Evolutionary conservation across 1,140 invertebrate genomes (phyloP).

Genomic region (Popillia japonica): DNA sequence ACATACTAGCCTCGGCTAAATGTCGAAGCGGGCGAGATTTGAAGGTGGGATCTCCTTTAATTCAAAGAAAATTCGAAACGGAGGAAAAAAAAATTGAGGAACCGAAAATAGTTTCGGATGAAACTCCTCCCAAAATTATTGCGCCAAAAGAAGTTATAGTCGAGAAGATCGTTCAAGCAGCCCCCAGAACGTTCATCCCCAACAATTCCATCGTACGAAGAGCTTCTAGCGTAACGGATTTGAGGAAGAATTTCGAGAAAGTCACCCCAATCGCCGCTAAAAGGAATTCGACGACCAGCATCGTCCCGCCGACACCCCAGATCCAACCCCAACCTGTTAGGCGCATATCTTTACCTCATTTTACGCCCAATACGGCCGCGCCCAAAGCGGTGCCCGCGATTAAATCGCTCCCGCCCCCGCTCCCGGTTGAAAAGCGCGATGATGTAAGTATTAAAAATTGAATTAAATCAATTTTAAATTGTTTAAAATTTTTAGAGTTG

Average conservation of each 20-base stretch:
- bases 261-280: conserved; percentile 41
- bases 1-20: conserved; percentile 86
- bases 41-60: conserved; percentile 72
- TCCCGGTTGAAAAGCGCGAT: not conserved
- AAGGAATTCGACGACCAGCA: conserved; percentile 3
- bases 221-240: conserved; percentile 66
- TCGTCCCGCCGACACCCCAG: too few relatives aligned
- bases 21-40: conserved; percentile 78
- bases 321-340: conserved; percentile 13
- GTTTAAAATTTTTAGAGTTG: not conserved
- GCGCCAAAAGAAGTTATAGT: conserved; percentile 18
- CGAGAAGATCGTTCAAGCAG: not conserved
- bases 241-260: conserved; percentile 71
- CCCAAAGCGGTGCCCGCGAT: not conserved
- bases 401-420: not conserved
- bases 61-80: conserved; percentile 71
- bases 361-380: not conserved
- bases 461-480: not conserved
- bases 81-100: conserved; percentile 50
- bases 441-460: not conserved
- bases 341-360: conserved; percentile 11
- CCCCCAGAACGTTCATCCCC: not conserved
- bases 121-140: not conserved
- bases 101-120: not conserved
- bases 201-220: conserved; percentile 39